phyloP scores from a whole-genome alignment of 1,140 invertebrate species.

The Nasonia longicornis region DNA sequence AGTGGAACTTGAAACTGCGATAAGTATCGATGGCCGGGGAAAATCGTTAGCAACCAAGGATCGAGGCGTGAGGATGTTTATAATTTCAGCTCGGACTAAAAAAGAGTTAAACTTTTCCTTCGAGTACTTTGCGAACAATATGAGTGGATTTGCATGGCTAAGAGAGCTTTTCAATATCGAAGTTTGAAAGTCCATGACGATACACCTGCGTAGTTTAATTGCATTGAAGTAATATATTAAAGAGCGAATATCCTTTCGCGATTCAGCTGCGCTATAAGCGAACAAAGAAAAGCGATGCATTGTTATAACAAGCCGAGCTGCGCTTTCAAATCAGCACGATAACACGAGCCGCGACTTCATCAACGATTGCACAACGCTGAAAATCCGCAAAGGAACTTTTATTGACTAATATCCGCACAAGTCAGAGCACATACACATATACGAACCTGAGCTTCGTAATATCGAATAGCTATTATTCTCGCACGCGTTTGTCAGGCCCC shows the following conservation, averaged over 20 bases:
- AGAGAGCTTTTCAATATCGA: not conserved
- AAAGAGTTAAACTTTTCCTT: not conserved
- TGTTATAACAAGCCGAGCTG: no score
- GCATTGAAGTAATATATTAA: no score
- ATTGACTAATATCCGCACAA: no score
- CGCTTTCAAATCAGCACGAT: no score
- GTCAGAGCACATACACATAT: no score
- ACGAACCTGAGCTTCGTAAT: no score
- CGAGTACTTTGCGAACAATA: not conserved
- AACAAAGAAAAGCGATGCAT: not conserved
- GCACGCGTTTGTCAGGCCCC: no score
- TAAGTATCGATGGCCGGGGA: not conserved
- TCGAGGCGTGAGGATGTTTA: slow-evolving; percentile 6
- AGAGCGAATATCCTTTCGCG: no score
- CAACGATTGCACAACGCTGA: no score
- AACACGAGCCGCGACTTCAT: not conserved
- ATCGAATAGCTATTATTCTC: no score
- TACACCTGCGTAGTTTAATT: not conserved
- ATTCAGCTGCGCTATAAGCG: not conserved
- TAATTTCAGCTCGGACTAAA: not conserved
- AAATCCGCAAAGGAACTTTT: no score
- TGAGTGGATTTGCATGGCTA: not conserved
- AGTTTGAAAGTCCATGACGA: not conserved
- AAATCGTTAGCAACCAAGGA: not conserved
- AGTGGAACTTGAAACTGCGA: slow-evolving; percentile 5